Conservation (phyloP, 2,797 vertebrate species). For the Spizella passerina region DNA sequence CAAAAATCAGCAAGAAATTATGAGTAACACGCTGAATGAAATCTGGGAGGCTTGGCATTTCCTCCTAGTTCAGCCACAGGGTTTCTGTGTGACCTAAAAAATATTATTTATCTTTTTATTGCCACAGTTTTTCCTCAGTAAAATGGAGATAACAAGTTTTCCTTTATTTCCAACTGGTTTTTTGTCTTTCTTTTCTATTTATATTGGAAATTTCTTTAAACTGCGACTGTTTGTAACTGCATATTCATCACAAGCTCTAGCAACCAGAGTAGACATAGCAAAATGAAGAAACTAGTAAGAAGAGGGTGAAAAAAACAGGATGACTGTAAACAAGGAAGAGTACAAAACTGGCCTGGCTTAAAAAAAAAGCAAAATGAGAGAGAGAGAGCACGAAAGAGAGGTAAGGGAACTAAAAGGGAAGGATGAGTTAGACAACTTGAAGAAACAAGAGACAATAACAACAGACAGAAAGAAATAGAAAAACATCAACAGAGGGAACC, state of each 20-base stretch:
- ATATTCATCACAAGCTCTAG: not conserved
- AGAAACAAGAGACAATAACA: not conserved
- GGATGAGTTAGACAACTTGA: not conserved
- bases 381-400: not conserved
- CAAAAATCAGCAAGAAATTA: constrained; percentile 34
- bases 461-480: not conserved
- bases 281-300: not conserved
- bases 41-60: constrained; percentile 25
- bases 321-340: not conserved
- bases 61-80: not conserved
- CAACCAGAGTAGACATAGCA: not conserved
- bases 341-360: not conserved
- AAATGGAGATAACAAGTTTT: not conserved
- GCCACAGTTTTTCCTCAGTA: not conserved
- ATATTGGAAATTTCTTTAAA: not conserved
- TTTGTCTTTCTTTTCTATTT: not conserved
- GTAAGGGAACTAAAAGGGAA: not conserved
- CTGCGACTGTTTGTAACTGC: not conserved
- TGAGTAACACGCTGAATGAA: not conserved
- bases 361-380: not conserved
- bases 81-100: not conserved
- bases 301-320: not conserved
- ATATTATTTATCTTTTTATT: not conserved
- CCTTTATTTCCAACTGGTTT: not conserved
- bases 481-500: not conserved